Percentiles rank a stretch among this genome's conserved stretches.
Conservation (phyloP, 1,140 invertebrate genomes). For the honey bee (Apis mellifera) region DNA sequence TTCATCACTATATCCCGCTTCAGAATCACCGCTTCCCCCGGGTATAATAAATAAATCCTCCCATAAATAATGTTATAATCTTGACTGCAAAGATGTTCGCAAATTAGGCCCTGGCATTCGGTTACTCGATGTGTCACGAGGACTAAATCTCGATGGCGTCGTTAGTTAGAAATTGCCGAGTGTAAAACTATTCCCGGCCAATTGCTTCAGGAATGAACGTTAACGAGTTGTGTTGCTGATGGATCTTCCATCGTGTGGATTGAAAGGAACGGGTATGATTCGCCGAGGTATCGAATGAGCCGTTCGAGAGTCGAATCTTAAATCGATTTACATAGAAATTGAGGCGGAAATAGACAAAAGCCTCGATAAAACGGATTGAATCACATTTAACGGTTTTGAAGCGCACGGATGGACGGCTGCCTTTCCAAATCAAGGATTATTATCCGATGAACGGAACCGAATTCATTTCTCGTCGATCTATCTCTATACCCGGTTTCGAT, state of each 20-base stretch:
- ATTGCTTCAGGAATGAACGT: conserved; percentile 5
- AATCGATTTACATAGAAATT: conserved; percentile 61
- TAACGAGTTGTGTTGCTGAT: conserved; percentile 26
- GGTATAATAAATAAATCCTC: not conserved
- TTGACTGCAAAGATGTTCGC: not conserved
- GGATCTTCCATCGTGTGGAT: conserved; percentile 10
- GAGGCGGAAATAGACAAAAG: conserved; percentile 53
- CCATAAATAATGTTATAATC: not conserved
- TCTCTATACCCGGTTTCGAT: not conserved
- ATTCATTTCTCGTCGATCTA: not conserved
- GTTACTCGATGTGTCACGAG: not conserved
- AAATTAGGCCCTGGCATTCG: not conserved
- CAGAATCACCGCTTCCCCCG: not conserved
- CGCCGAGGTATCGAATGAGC: conserved; percentile 25
- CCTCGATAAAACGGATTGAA: conserved; percentile 22
- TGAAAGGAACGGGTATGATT: conserved; percentile 20
- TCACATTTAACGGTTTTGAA: conserved; percentile 32
- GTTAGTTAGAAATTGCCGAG: conserved; percentile 26
- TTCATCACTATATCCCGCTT: not conserved
- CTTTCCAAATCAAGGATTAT: conserved; percentile 35
- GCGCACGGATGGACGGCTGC: not conserved
- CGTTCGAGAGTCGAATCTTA: conserved; percentile 37
- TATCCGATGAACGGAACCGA: conserved; percentile 24
- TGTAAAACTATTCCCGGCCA: conserved; percentile 27
- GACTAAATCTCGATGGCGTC: conserved; percentile 24